Base-by-base conservation (phyloP, 1,140 invertebrate genomes). In the Euglossa dilemma region DNA sequence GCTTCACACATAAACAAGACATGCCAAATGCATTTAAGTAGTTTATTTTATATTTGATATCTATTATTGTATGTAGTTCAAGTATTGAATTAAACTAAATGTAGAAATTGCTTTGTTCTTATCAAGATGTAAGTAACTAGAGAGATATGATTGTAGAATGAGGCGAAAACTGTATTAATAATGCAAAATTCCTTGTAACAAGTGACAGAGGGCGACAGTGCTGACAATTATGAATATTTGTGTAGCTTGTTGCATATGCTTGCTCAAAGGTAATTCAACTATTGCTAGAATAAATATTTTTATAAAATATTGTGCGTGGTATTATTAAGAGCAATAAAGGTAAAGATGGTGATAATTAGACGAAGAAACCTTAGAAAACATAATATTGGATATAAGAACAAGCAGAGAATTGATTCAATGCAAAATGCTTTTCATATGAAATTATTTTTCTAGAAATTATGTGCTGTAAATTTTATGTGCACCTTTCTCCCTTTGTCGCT, bases 21-120 rank as follows among this genome's bases (percentile, higher is more conserved):
- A 92, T 91, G 92, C 91, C 91, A 92, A 92, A 92, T 92, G 91
- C 91, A 92, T 92, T 92, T 90, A 91, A 85, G 66, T 91, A 89
- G 85, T 64, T 89, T 91, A 91, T 90, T 88, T 89, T 91, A 76
- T 91, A 90, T 88, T 86, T 67, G 45, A 84, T 88, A 83, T 86
- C 20, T 69, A 81, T 87, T 81, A 78, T 20, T 87, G 57, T 89
- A 88, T 23, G 80, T 77, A 85, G 80, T 73, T 56, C 56, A 63
- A 72, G 57, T 80, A 56, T 66, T 25, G 61, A 57, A 63, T 52
- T 80, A 72, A 82, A 54, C 23, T 86, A 86, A 57, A 43, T 67
- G 59, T 82, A 86, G 66, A 86, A 16, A n/a, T 54, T 70, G 78
- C 59, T 90, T 85, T 47, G 81, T 83, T 77, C 64, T 83, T 56